Evolutionary conservation across 2,797 vertebrate genomes (phyloP).

Genomic region (Chiloscyllium punctatum): DNA sequence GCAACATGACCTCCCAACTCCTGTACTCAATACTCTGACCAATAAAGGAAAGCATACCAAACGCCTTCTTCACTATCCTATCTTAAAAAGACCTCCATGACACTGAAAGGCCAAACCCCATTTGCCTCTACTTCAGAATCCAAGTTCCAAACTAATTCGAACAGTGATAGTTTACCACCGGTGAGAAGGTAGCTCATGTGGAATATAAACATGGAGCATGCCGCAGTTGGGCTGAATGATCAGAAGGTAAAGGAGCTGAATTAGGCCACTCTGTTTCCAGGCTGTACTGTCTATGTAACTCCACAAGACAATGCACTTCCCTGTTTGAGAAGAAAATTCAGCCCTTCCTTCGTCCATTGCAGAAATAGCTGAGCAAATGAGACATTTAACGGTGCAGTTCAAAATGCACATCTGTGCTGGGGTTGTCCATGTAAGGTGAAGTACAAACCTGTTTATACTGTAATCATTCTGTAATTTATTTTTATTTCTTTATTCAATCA

Average conservation of each 20-base stretch:
- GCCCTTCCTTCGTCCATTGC: background rate
- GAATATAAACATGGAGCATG: background rate
- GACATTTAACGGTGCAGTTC: background rate
- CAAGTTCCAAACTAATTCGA: too few species aligned
- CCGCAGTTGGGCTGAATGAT: too few species aligned
- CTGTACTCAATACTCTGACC: too few species aligned
- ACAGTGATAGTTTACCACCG: background rate
- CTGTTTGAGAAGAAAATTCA: background rate
- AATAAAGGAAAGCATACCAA: too few species aligned
- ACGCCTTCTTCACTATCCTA: too few species aligned
- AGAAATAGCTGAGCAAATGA: background rate
- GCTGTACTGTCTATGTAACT: background rate
- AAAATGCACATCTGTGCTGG: background rate
- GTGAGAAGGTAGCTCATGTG: background rate
- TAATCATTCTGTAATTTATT: background rate
- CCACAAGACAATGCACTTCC: background rate
- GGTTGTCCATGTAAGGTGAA: background rate
- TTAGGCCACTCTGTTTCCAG: background rate
- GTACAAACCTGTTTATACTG: background rate
- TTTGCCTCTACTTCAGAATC: too few species aligned
- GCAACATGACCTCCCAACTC: too few species aligned
- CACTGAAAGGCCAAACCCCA: too few species aligned
- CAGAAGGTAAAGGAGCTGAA: too few species aligned
- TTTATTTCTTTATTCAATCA: too few species aligned
- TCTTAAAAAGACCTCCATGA: too few species aligned